A percentile compares a stretch with the other conserved stretches of the same genome.
Conservation (phyloP, 2,113 vertebrate species). For the Erpornis zantholeuca region DNA sequence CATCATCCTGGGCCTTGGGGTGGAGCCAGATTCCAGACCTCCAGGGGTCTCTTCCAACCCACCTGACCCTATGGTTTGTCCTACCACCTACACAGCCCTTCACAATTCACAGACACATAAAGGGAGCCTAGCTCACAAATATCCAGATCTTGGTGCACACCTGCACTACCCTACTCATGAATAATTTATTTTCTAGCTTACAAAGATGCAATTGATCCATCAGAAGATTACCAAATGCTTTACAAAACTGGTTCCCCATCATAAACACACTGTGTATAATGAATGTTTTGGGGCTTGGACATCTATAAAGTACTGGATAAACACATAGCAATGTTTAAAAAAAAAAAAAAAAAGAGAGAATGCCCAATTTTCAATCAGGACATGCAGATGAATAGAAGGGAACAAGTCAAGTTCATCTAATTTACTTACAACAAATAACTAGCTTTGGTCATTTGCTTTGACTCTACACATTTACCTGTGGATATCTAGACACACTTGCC, state of each 20-base stretch:
- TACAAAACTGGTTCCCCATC: too few species aligned
- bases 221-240: background rate
- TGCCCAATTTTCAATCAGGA: background rate
- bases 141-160: accelerated
- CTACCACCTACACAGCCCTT: background rate
- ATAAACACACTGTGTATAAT: too few species aligned
- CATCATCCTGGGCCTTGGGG: background rate
- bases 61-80: background rate
- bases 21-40: background rate
- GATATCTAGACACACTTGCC: background rate
- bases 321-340: background rate
- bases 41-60: background rate
- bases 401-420: background rate
- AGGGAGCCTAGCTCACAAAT: background rate
- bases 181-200: background rate
- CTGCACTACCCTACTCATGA: background rate
- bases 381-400: background rate
- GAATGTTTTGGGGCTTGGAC: too few species aligned
- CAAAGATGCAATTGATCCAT: background rate
- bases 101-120: background rate
- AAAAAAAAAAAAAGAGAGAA: background rate
- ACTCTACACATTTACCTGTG: background rate
- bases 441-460: background rate
- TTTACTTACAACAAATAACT: background rate
- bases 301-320: background rate